Evolutionary conservation across 2,888 invertebrate genomes (phyloP), one percentile per base, ranked within the genome.

Genomic region (Calliphora vomitoria): DNA sequence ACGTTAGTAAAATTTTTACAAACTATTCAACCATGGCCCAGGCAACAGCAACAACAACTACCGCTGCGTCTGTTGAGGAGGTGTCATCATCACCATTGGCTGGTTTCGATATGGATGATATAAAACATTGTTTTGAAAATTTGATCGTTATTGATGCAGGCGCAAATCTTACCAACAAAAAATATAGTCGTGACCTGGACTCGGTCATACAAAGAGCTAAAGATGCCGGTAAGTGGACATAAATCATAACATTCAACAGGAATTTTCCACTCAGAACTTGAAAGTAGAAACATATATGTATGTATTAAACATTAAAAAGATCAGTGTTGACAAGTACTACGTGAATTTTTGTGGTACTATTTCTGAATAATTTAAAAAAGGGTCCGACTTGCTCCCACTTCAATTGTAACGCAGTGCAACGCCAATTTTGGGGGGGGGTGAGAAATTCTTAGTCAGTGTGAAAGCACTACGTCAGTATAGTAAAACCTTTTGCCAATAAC

Each of bases 141-240:
- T 97, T 98, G 93, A 97, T 98, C 94, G 96, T 98, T 82, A 96
- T 98, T 89, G 98, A 98, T 94, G 96, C 97, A 89, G 98, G 98
- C 91, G 98, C 98, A 86, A 98, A 98, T 95, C 95, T 98, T 92
- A 98, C 98, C 38, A 98, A 98, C 94, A 98, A 98, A 94, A 98
- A 98, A 94, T 98, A 97, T 94, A 96, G 96, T 93, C 96, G 98
- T 93, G 98, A 98, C 95, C 95, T 98, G 93, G 98, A 98, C 94
- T 96, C 97, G 86, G 98, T 98, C 10, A 95, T 98, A 88, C 97
- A 98, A 94, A 95, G 98, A 94, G 98, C 98, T 89, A 97, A 97
- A 95, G 98, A 98, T 95, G 96, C 98, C 94, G 98, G 97, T 97
- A 94, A 91, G 91, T 91, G n/a, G 20, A 31, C 5, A 66, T 25